Base-by-base conservation (phyloP, 1,140 invertebrate species). In the Diplogasteroides magnus region DNA sequence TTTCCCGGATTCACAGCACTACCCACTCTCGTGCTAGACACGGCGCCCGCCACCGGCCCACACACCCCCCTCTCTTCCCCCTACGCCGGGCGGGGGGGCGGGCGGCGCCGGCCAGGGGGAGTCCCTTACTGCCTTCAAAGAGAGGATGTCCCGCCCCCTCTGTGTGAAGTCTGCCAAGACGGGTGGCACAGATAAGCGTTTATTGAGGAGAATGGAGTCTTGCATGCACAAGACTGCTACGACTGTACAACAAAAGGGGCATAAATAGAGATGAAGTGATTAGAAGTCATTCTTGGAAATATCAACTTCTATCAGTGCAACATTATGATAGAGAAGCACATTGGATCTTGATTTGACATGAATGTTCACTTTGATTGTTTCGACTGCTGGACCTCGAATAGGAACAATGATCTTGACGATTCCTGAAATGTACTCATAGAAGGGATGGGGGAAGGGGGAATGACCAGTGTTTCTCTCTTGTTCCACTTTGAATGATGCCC, bases 311-410 rank as follows among this genome's bases (percentile, higher is more conserved):
- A 75, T 75, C 15, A 70, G 29, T 27, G 74, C 74, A 13, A 72
- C 61, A 59, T 75, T 75, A 59, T 76, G 64, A 1, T 73, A 73
- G n/a, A 75, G 61, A 28, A 75, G 55, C 26, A 74, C 72, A 11
- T 61, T 61, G 23, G 72, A 65, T 28, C 74, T 31, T 19, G 67
- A 70, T 61, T 75, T 75, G 6, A 72, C 74, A 28, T 69, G 48
- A 32, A 75, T 75, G 29, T 75, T 55, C 13, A 75, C 63, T 59
- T 66, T 64, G 28, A 75, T 57, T 3, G 60, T 74, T 60, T 71
- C 72, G 11, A 65, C 58, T 15, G 57, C 61, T 19, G 74, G 74
- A 0, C 74, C 74, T 15, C 37, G n/a, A 26, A 75, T 69, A 11
- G 74, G 72, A 67, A 31, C 56, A 19, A 75, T 67, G 37, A 75